Evolutionary conservation across 2,113 vertebrate genomes (phyloP).

Genomic region (Astur gentilis): DNA sequence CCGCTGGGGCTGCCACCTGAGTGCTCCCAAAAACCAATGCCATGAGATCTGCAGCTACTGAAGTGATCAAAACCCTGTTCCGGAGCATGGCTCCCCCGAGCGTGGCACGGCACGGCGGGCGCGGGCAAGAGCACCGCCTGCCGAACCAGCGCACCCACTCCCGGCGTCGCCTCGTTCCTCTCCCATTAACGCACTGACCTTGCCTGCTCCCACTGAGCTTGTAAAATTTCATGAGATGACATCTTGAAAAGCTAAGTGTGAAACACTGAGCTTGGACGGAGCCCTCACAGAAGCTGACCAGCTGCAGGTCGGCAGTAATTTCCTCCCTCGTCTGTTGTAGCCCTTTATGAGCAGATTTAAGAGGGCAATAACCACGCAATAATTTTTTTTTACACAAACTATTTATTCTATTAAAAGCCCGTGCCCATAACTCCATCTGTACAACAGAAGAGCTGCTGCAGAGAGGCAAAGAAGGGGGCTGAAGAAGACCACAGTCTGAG

Average conservation of each 20-base stretch:
- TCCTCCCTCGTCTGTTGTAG: background rate
- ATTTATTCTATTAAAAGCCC: background rate
- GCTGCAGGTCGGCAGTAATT: background rate
- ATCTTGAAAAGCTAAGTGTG: background rate
- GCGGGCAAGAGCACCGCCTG: background rate
- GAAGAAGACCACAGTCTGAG: background rate
- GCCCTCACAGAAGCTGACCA: background rate
- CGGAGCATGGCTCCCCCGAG: rapidly evolving
- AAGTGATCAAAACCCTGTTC: background rate
- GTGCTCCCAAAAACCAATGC: background rate
- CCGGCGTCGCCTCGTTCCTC: rapidly evolving
- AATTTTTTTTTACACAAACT: background rate
- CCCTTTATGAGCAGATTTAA: background rate
- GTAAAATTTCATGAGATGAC: constrained; percentile 6
- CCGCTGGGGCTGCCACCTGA: background rate
- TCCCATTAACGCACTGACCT: background rate
- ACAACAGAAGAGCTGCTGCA: background rate
- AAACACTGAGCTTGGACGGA: background rate
- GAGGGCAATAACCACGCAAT: background rate
- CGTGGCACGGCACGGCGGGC: rapidly evolving
- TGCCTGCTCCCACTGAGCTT: background rate
- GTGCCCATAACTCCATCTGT: background rate
- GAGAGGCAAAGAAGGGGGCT: background rate
- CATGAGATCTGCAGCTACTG: background rate
- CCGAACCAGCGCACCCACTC: background rate